Base-by-base conservation (phyloP, 2,888 invertebrate species). In the Podotricha telesiphe region DNA sequence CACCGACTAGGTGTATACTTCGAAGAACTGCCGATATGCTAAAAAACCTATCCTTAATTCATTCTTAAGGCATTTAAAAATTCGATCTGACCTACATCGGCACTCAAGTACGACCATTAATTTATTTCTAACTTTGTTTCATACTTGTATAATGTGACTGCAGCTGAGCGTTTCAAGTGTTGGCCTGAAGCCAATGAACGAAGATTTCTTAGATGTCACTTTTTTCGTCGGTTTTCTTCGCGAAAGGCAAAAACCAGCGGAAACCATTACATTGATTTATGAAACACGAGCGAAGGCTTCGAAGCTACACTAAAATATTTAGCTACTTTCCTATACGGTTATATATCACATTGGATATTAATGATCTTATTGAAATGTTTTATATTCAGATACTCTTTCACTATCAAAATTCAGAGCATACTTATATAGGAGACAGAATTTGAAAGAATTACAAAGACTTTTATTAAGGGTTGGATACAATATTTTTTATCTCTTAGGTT, bases 221-320 rank as follows among this genome's bases (percentile, higher is more conserved):
- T 82, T 73, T 70, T 74, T 74, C 70, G 67, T 70, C 72, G 79
- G 81, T 82, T 86, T 84, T 84, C 81, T 85, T 84, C 82, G 76
- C 78, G 73, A 73, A 76, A 75, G 76, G 73, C 73, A 77, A 77
- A 80, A 82, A 87, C 84, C 82, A 88, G 84, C 82, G 87, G 87
- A 87, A 89, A 85, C 84, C 85, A 88, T 91, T 91, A 88, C 84
- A 85, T 85, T 89, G 88, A 90, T 91, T 90, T 91, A 91, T 89
- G 74, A 74, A 75, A 72, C 74, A 75, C 70, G 67, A 65, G 69
- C 72, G 53, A 61, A 73, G 71, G 67, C 68, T 69, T 72, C 70
- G 74, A 68, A 62, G 59, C 61, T 67, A 66, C 50, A 61, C 68
- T 68, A 50, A 73, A 64, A 73, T 71, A 70, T 68, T 68, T 68